These are phyloP conservation scores for Cydia strobilella DNA, from an alignment of 1,140 invertebrate species.

Conservation along the genomic window DNA sequence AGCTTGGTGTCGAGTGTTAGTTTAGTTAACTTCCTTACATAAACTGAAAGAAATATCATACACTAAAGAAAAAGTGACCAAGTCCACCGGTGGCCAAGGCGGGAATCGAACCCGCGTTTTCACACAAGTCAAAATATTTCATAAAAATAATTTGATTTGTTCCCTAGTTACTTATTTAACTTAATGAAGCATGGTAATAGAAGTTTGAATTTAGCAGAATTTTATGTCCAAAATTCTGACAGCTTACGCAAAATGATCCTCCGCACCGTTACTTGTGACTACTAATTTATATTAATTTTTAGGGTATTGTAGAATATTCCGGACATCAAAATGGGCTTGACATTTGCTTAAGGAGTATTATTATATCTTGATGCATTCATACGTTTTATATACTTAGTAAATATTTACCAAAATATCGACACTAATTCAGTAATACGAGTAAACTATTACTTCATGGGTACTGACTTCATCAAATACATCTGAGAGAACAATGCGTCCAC, in stretches of 20 bases:
- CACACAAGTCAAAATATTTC: no score
- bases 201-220: slow-evolving; percentile 3
- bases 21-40: slow-evolving; percentile 19
- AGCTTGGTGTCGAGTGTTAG: background rate
- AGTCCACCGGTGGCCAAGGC: no score
- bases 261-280: no score
- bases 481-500: background rate
- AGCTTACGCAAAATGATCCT: background rate
- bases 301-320: no score
- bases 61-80: no score
- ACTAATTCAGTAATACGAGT: no score
- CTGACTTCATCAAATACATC: background rate
- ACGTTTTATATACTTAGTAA: background rate
- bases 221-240: background rate
- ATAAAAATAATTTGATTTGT: no score
- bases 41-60: no score
- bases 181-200: slow-evolving; percentile 1
- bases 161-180: background rate
- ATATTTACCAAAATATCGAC: no score
- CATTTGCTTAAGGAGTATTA: background rate
- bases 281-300: no score
- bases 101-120: no score
- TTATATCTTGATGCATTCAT: background rate
- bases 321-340: background rate
- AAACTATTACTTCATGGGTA: background rate